Evolutionary conservation across 2,888 invertebrate species (phyloP), one percentile per base, ranked within the genome.

Genomic region (Masnerella sp.): DNA sequence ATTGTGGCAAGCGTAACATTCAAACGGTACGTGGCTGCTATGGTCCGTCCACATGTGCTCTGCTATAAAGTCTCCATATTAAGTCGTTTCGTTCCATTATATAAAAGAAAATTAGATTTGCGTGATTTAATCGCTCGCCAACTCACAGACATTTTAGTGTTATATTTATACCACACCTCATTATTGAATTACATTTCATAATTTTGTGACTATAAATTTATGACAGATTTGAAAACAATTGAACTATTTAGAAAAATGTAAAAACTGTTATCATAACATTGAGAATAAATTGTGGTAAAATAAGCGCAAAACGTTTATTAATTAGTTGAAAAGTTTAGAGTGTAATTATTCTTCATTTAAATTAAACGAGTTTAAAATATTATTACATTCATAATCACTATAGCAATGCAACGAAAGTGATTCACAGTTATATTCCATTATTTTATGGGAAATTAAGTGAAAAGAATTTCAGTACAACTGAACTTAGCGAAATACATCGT

Each of bases 1-100:
- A 67, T 67, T 71, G 67, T 40, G 59, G 72, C 22, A 47, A 61
- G 32, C 36, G 54, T 58, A 51, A 70, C 62, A 64, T 56, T 70
- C 43, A 70, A 64, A 70, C 64, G 34, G 56, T 43, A 45, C 52
- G 34, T 25, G 42, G 36, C 38, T 15, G 45, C 54, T 42, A 49
- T 49, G 36, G 49, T 62, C 20, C 14, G 30, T 54, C 32, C 59
- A 54, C 54, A 62, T 62, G 40, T 42, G 51, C 17, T 36, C 18
- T 9, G 45, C 25, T 28, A 52, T 59, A 69, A 59, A 68, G 51
- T 49, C 42, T 34, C 40, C 56, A 36, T 68, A 68, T 52, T 59
- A 43, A 61, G 47, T 59, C 43, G 59, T 59, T 59, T n/a, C 45
- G 38, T 36, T 36, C 30, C 45, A 43, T 52, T 52, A 43, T 45